Conservation (phyloP, 2,888 invertebrate genomes). For the Matsumyia berberina region DNA sequence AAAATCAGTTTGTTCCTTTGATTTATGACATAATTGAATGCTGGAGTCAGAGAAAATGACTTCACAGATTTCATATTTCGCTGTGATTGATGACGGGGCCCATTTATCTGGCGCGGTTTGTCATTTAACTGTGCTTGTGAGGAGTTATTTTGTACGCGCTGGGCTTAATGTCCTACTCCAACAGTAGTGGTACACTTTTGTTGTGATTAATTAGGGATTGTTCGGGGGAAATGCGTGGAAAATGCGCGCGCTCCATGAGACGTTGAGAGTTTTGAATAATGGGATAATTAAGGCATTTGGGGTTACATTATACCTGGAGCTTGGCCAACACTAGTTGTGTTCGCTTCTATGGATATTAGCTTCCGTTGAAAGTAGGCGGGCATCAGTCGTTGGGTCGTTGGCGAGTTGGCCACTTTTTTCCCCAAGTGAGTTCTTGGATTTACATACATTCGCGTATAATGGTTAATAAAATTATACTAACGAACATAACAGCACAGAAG, state of each 20-base stretch:
- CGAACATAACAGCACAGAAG: background rate
- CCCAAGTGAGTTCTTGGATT: constrained; percentile 29
- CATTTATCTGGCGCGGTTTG: constrained; percentile 54
- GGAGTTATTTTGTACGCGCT: constrained; percentile 47
- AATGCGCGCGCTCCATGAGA: constrained; percentile 28
- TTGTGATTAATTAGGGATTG: constrained; percentile 64
- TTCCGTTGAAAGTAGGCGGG: constrained; percentile 49
- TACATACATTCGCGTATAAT: constrained; percentile 32
- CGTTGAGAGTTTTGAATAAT: constrained; percentile 63
- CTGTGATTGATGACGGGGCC: constrained; percentile 52
- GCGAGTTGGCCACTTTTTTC: constrained; percentile 7
- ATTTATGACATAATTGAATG: constrained; percentile 61
- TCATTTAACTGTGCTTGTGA: constrained; percentile 54
- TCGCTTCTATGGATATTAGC: constrained; percentile 23
- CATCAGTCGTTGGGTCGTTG: constrained; percentile 4
- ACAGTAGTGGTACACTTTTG: constrained; percentile 53
- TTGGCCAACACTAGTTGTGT: background rate
- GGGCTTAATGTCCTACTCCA: constrained; percentile 41
- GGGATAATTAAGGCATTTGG: constrained; percentile 60
- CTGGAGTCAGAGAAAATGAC: constrained; percentile 46
- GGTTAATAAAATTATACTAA: constrained; percentile 46
- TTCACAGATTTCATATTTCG: constrained; percentile 42
- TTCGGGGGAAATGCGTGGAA: constrained; percentile 62
- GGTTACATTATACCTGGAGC: constrained; percentile 39
- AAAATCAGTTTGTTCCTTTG: constrained; percentile 46